Percentiles rank a stretch among this genome's conserved stretches.
Evolutionary conservation across 1,140 invertebrate species (phyloP).

Genomic region (Campoletis sonorensis): DNA sequence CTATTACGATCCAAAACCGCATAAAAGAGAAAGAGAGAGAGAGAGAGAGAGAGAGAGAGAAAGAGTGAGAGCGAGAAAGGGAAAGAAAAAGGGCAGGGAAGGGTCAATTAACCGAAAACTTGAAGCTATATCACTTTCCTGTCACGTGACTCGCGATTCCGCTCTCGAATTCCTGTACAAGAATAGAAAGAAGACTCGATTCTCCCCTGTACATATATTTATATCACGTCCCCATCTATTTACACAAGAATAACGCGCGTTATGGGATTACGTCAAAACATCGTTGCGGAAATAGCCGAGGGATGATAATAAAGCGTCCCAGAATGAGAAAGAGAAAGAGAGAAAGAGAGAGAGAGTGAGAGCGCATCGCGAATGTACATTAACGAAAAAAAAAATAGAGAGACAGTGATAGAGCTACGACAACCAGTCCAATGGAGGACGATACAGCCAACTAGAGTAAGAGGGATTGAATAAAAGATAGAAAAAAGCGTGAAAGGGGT

Average conservation of each 20-base stretch:
- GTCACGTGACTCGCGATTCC: slow-evolving; percentile 24
- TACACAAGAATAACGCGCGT: slow-evolving; percentile 71
- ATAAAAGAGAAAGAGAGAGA: background rate
- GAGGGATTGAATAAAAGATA: slow-evolving; percentile 35
- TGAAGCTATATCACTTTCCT: slow-evolving; percentile 28
- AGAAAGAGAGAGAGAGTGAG: background rate
- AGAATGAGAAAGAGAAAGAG: background rate
- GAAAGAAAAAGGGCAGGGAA: slow-evolving; percentile 3
- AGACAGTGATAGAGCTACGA: background rate
- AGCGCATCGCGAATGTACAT: background rate
- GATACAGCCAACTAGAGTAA: slow-evolving; percentile 33
- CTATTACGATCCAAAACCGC: background rate
- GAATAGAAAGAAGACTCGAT: slow-evolving; percentile 47
- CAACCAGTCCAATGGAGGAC: slow-evolving; percentile 17
- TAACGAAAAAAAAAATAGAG: slow-evolving; percentile 14
- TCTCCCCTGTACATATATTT: slow-evolving; percentile 50
- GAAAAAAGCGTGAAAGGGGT: slow-evolving; percentile 49
- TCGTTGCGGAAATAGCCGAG: slow-evolving; percentile 56
- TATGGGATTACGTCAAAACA: slow-evolving; percentile 73
- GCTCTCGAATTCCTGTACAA: slow-evolving; percentile 15
- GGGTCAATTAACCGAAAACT: slow-evolving; percentile 33
- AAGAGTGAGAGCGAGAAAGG: background rate
- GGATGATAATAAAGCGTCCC: slow-evolving; percentile 38
- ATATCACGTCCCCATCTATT: slow-evolving; percentile 58
- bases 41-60: slow-evolving; percentile 7